A percentile compares a stretch with the other conserved stretches of the same genome.
phyloP scores from a whole-genome alignment of 2,113 vertebrate species.

The Arenaria interpres region DNA sequence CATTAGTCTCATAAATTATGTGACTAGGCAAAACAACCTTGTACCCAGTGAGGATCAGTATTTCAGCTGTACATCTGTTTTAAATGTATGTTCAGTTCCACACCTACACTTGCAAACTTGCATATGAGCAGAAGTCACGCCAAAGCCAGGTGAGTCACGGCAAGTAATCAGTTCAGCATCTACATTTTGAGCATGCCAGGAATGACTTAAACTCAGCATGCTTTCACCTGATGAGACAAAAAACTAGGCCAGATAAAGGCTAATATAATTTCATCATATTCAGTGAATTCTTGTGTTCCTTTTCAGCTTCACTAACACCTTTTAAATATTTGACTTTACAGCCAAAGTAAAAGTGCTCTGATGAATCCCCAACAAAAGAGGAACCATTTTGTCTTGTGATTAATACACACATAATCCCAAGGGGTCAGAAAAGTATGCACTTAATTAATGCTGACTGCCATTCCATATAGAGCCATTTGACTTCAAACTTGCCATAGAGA shows the following conservation, averaged over 20 bases:
- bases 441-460: conserved; percentile 53
- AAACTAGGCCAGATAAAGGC: not conserved
- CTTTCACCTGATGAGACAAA: conserved; percentile 12
- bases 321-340: not conserved
- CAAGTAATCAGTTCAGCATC: not conserved
- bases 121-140: not conserved
- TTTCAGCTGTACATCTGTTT: not conserved
- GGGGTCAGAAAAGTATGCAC: conserved; percentile 17
- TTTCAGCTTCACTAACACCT: not conserved
- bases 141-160: not conserved
- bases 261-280: not conserved
- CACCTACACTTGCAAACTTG: not conserved
- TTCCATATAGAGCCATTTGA: conserved; percentile 41
- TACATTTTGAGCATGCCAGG: not conserved
- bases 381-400: not conserved
- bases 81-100: not conserved
- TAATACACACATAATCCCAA: conserved; percentile 13
- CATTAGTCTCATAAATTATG: not conserved
- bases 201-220: not conserved
- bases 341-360: not conserved
- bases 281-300: not conserved
- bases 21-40: not conserved
- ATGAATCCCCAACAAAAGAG: not conserved
- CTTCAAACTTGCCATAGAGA: conserved; percentile 32
- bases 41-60: not conserved